Evolutionary conservation across 2,113 vertebrate species (phyloP).

Genomic region (Dipodomys ordii): DNA sequence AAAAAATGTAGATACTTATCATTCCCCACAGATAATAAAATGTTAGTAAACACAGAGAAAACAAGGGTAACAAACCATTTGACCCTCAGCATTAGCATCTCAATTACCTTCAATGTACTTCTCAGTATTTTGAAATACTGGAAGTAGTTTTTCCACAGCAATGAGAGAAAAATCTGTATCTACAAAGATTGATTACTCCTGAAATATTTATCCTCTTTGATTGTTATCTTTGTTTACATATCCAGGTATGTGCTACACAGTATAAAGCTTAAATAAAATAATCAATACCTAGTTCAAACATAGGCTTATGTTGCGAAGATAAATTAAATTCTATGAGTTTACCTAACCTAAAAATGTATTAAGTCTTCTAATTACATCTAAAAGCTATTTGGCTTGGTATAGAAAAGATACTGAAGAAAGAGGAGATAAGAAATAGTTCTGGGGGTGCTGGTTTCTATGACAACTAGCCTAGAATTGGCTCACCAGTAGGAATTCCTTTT

Average conservation of each 20-base stretch:
- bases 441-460: background rate
- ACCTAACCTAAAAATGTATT: background rate
- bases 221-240: background rate
- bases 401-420: background rate
- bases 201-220: background rate
- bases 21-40: too few relatives aligned
- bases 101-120: too few relatives aligned
- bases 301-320: conserved; percentile 8
- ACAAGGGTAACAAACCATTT: too few relatives aligned
- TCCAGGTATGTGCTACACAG: background rate
- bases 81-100: too few relatives aligned
- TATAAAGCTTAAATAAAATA: conserved; percentile 32
- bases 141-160: too few relatives aligned
- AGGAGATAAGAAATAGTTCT: background rate
- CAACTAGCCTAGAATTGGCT: background rate
- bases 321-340: conserved; percentile 24
- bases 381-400: background rate
- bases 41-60: too few relatives aligned
- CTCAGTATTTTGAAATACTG: too few relatives aligned
- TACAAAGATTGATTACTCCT: background rate
- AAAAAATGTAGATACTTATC: too few relatives aligned
- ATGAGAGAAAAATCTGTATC: too few relatives aligned
- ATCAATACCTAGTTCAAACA: conserved; percentile 1
- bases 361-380: conserved; percentile 5
- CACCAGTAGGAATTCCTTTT: background rate